These are phyloP conservation scores for Oreochromis grahami DNA, from an alignment of 2,797 vertebrate genomes.

Conservation along the genomic window DNA sequence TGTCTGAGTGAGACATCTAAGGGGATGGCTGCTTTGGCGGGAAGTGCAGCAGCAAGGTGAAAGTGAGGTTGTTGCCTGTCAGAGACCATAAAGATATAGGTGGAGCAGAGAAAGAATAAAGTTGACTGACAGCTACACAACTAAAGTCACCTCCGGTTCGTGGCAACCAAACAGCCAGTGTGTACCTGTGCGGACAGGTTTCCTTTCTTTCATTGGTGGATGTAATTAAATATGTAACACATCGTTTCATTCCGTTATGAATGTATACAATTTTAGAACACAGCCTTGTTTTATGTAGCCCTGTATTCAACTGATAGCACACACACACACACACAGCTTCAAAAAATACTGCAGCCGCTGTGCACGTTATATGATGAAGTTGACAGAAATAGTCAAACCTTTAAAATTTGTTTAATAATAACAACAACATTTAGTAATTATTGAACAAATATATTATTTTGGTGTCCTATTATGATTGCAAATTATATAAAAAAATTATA, in stretches of 20 bases:
- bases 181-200: neutral
- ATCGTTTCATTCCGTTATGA: rapidly evolving
- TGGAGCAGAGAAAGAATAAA: neutral
- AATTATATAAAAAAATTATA: neutral
- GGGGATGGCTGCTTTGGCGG: neutral
- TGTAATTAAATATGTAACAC: neutral
- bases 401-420: neutral
- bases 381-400: neutral
- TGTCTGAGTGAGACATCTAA: neutral
- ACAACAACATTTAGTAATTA: neutral
- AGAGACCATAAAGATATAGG: neutral
- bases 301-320: neutral
- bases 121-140: neutral
- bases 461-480: neutral
- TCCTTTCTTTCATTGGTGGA: neutral
- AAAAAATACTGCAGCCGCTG: neutral
- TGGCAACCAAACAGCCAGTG: neutral
- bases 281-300: neutral
- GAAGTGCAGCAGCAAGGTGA: neutral
- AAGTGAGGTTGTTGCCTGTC: neutral
- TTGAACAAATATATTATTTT: neutral
- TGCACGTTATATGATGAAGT: neutral
- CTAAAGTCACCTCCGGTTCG: neutral
- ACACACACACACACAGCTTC: neutral
- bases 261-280: neutral